Conservation (phyloP, 2,888 invertebrate genomes). For the Shargacucullia verbasci region DNA sequence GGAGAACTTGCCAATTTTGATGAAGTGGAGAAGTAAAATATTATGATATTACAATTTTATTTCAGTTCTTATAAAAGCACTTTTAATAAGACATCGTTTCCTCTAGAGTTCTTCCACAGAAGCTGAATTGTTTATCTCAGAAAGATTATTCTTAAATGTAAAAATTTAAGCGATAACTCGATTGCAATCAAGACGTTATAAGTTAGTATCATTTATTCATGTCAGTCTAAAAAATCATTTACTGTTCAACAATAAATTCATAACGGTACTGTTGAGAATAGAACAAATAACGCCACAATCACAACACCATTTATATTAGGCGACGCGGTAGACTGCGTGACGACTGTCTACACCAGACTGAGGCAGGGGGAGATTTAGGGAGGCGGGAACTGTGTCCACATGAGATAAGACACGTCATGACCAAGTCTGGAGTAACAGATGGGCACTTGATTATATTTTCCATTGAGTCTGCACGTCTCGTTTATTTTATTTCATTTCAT, state of each 20-base stretch:
- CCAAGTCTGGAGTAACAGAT: constrained; percentile 18
- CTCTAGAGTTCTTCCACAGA: no score
- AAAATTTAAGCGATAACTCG: no score
- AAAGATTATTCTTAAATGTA: no score
- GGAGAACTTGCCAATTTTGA: constrained; percentile 13
- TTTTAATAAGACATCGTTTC: no score
- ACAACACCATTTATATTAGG: constrained; percentile 29
- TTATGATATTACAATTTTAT: not conserved
- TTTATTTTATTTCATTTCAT: not conserved
- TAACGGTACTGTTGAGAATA: no score
- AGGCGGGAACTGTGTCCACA: constrained; percentile 29
- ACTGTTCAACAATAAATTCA: no score
- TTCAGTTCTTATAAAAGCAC: no score
- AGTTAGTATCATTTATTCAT: no score
- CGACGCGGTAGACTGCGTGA: constrained; percentile 18
- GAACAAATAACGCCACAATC: constrained; percentile 35
- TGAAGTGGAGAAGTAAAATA: not conserved
- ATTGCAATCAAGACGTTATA: no score
- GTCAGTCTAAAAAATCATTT: no score
- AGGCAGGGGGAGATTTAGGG: not conserved
- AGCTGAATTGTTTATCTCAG: no score
- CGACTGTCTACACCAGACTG: constrained; percentile 33
- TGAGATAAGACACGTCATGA: constrained; percentile 46
- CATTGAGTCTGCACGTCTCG: constrained; percentile 5
- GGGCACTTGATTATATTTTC: constrained; percentile 4